Conservation (phyloP, 1,140 invertebrate genomes). For the Calliphora vicina region DNA sequence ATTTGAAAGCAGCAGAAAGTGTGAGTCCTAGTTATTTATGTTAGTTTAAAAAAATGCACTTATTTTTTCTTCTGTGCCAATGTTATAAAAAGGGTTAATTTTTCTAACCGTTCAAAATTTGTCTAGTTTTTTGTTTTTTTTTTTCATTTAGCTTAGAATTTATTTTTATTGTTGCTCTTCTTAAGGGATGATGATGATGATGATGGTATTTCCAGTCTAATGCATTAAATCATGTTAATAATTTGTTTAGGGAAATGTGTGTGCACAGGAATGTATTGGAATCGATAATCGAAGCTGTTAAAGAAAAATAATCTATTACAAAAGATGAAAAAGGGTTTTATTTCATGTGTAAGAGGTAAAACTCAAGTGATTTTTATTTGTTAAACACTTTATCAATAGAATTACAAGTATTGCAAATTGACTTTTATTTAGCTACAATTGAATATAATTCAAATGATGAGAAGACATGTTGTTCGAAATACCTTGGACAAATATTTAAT, state of each 20-base stretch:
- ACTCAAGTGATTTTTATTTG: too few species aligned
- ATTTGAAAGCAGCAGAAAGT: background rate
- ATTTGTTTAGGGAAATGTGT: background rate
- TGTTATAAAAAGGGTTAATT: background rate
- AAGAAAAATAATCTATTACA: background rate
- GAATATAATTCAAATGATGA: too few species aligned
- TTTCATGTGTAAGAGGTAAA: too few species aligned
- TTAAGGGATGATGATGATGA: slow-evolving; percentile 1
- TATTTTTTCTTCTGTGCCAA: background rate
- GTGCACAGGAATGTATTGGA: background rate
- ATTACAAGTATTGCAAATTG: too few species aligned
- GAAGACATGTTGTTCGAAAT: too few species aligned
- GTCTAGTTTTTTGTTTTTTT: background rate
- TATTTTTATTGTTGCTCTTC: background rate
- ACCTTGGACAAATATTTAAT: too few species aligned
- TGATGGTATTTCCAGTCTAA: background rate
- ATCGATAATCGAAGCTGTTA: background rate
- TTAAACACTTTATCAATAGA: too few species aligned
- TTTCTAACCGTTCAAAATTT: background rate
- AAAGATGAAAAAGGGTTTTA: too few species aligned
- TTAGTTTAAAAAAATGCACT: background rate
- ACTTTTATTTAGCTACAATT: too few species aligned
- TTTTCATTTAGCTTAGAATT: background rate
- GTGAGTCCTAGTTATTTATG: background rate
- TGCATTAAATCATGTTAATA: slow-evolving; percentile 8